Evolutionary conservation across 2,113 vertebrate genomes (phyloP), one percentile per base, ranked within the genome.

Genomic region (Passer domesticus): DNA sequence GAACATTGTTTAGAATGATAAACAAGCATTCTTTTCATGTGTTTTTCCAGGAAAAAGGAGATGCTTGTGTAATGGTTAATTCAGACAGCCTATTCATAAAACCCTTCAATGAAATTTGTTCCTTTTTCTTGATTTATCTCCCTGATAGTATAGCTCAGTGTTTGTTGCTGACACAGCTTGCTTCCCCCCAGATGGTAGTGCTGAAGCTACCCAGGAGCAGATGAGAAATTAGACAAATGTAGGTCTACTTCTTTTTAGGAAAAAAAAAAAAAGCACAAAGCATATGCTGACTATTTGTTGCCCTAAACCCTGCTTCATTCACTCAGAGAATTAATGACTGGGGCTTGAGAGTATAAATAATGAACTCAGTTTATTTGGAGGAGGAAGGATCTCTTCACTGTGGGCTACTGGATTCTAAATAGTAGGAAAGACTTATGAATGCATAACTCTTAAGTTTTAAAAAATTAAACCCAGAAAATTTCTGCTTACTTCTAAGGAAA

Each of bases 41-140:
- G 13, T 68, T 77, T 92, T 79, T 73, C 22, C 43, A 69, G 46
- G 44, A 41, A 75, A 89, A 60, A 70, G 10, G 9, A 79, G 8
- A 79, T 73, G 18, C 37, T 82, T 59, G 25, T 10, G 24, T 60
- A 91, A 72, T 46, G 11, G 58, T 73, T 92, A 81, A 53, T 96
- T 94, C 60, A 76, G 73, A 27, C 44, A 87, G 31, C 19, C 25
- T 79, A 78, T 85, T 95, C 60, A 75, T 90, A 96, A 94, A 93
- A 33, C 7, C 39, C 37, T 93, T 89, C 53, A 88, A 7, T 86
- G 59, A 73, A 83, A 62, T 76, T 47, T 69, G 11, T 68, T 76
- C 20, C 11, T 27, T 56, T 31, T 35, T 25, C 12, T 43, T 44
- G 28, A 27, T 27, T 39, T 37, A 20, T 20, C 9, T 0, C 3